These are phyloP conservation scores for Pachliopta kotzebuea DNA, from an alignment of 2,888 invertebrate species.

Conservation along the genomic window DNA sequence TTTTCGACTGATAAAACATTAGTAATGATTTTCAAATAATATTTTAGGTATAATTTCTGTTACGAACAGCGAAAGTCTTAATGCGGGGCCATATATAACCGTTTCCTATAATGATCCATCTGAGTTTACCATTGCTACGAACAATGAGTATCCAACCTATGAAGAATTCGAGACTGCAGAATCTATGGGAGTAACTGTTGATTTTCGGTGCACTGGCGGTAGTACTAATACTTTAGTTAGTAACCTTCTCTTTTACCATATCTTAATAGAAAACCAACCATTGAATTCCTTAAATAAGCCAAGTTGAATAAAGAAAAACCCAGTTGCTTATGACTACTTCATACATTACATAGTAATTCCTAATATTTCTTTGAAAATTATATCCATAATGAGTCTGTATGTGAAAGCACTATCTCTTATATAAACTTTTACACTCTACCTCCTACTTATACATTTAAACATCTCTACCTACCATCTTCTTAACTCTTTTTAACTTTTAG, in stretches of 20 bases:
- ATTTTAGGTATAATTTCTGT: constrained; percentile 44
- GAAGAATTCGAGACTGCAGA: constrained; percentile 57
- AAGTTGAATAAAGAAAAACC: too few species aligned
- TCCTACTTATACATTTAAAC: too few species aligned
- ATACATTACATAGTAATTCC: too few species aligned
- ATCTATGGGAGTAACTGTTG: constrained; percentile 45
- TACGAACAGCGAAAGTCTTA: constrained; percentile 42
- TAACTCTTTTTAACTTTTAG: constrained; percentile 48
- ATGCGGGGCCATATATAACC: constrained; percentile 51
- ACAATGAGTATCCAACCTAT: constrained; percentile 48
- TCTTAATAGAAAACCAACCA: too few species aligned
- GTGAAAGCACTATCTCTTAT: too few species aligned
- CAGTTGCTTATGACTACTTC: too few species aligned
- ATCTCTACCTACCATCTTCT: too few species aligned
- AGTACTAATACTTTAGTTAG: constrained; percentile 44
- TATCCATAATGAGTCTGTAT: too few species aligned
- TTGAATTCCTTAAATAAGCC: too few species aligned
- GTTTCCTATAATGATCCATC: constrained; percentile 37
- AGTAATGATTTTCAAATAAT: not conserved
- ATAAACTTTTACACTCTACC: too few species aligned
- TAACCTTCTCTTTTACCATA: constrained; percentile 18
- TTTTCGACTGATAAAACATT: constrained; percentile 27
- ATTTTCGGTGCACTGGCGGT: constrained; percentile 51
- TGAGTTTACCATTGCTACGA: constrained; percentile 49
- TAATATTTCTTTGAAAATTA: too few species aligned